Conservation (phyloP, 2,888 invertebrate species). For the Scelioninae gen. 1 region DNA sequence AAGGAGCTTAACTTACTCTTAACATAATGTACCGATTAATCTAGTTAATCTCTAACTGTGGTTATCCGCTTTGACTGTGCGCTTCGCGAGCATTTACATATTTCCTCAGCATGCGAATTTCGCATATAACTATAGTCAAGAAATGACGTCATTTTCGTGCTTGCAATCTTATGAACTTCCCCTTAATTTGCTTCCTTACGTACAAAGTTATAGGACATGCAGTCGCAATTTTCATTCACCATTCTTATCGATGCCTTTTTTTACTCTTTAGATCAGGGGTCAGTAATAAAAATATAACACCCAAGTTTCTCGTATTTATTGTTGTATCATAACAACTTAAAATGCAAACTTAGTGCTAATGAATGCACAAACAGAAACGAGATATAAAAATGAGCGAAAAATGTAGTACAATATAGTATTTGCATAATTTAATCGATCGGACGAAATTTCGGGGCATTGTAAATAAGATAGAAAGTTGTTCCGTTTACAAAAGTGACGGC, state of each 20-base stretch:
- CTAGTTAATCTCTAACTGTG: constrained; percentile 54
- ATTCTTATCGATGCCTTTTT: constrained; percentile 30
- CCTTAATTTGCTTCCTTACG: constrained; percentile 21
- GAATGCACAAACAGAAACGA: constrained; percentile 11
- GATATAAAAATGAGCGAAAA: constrained; percentile 28
- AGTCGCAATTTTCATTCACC: constrained; percentile 10
- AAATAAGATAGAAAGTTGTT: constrained; percentile 1
- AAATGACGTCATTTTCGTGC: constrained; percentile 32
- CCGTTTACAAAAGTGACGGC: not conserved
- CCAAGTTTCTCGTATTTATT: constrained; percentile 33
- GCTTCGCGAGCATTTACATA: constrained; percentile 47
- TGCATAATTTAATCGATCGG: constrained; percentile 49
- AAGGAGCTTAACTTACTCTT: constrained; percentile 28
- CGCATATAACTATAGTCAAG: constrained; percentile 22
- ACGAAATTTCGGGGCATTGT: constrained; percentile 24
- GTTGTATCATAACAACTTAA: not conserved
- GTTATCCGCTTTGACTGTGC: constrained; percentile 52
- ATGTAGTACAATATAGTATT: constrained; percentile 5
- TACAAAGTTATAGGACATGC: constrained; percentile 25
- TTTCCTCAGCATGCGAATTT: constrained; percentile 50
- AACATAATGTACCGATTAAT: constrained; percentile 40
- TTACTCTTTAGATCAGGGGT: not conserved
- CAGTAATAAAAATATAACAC: not conserved
- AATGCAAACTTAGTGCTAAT: constrained; percentile 31
- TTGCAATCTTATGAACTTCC: constrained; percentile 36